phyloP scores from a whole-genome alignment of 2,113 vertebrate genomes.

The Myiozetetes cayanensis region DNA sequence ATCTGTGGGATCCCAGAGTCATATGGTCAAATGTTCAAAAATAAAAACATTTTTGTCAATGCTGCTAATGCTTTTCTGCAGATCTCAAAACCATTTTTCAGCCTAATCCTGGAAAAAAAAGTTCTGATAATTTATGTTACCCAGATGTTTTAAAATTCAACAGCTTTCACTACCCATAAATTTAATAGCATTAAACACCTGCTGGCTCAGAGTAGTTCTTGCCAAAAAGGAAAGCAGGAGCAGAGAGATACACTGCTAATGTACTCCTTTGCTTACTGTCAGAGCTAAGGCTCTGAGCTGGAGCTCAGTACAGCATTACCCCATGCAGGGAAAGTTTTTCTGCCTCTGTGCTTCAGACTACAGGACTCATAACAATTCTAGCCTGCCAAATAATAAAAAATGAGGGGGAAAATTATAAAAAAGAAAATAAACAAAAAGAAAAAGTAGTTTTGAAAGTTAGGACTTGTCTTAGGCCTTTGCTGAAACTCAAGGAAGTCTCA shows the following conservation, averaged over 20 bases:
- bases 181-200: slow-evolving; percentile 82
- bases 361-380: not conserved
- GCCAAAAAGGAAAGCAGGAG: slow-evolving; percentile 75
- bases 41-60: slow-evolving; percentile 41
- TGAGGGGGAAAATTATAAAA: not conserved
- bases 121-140: slow-evolving; percentile 74
- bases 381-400: not conserved
- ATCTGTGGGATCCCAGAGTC: not conserved
- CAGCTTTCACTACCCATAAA: slow-evolving; percentile 77
- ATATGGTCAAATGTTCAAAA: slow-evolving; percentile 41
- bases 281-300: slow-evolving; percentile 45
- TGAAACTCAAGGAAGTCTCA: not conserved
- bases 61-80: slow-evolving; percentile 59
- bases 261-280: slow-evolving; percentile 39
- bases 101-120: not conserved
- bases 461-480: not conserved
- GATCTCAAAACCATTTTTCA: slow-evolving; percentile 65
- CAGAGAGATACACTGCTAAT: slow-evolving; percentile 61
- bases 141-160: slow-evolving; percentile 79
- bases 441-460: not conserved
- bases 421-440: not conserved
- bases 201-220: slow-evolving; percentile 70
- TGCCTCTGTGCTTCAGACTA: slow-evolving; percentile 10
- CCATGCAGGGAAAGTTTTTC: slow-evolving; percentile 32
- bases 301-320: slow-evolving; percentile 24